Conservation (phyloP, 2,797 vertebrate species). For the Galaxias olidus region DNA sequence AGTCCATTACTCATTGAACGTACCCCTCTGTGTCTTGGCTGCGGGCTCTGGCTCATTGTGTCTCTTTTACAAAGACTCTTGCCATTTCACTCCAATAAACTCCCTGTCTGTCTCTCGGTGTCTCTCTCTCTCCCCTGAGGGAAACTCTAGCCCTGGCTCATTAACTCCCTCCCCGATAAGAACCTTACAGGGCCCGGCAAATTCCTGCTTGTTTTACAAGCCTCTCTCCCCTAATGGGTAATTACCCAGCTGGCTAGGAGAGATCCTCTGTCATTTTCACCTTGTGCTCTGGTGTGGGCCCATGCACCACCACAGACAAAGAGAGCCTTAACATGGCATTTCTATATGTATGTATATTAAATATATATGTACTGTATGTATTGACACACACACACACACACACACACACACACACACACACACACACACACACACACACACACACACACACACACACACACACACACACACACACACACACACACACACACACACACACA, state of each 20-base stretch:
- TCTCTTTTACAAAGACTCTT: too few species aligned
- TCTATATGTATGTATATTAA: too few species aligned
- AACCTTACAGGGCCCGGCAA: slow-evolving; percentile 63
- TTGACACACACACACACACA: background rate
- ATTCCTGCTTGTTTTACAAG: slow-evolving; percentile 73
- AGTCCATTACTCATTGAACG: background rate
- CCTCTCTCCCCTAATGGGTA: slow-evolving; percentile 59
- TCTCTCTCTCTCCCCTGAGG: slow-evolving; percentile 35
- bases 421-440: slow-evolving; percentile 11
- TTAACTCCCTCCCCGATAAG: slow-evolving; percentile 60
- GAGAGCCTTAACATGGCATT: too few species aligned
- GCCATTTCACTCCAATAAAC: too few species aligned
- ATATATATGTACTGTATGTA: too few species aligned
- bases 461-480: slow-evolving; percentile 13
- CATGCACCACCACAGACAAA: background rate
- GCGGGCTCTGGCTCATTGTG: too few species aligned
- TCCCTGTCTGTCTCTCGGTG: slow-evolving; percentile 5
- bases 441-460: slow-evolving; percentile 5
- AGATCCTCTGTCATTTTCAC: slow-evolving; percentile 50
- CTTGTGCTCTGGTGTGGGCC: background rate
- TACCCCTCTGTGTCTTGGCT: too few species aligned
- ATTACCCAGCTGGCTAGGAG: slow-evolving; percentile 58
- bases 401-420: too few species aligned
- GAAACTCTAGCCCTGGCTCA: slow-evolving; percentile 44
- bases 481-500: slow-evolving; percentile 16